Evolutionary conservation across 1,140 invertebrate species (phyloP).

Genomic region (Delia radicum): DNA sequence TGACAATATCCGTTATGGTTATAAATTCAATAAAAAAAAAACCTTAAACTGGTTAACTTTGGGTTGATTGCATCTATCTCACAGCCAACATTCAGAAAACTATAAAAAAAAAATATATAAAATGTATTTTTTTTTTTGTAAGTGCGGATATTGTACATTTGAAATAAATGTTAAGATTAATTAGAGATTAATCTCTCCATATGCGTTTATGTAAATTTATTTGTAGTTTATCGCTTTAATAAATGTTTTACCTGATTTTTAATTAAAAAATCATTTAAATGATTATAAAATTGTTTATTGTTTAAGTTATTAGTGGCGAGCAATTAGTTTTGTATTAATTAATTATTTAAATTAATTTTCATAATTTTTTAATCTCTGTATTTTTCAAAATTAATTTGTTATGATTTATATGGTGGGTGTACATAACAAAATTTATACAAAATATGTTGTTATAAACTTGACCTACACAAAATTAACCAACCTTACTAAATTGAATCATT

Average conservation of each 20-base stretch:
- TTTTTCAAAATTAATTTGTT: background rate
- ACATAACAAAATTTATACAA: background rate
- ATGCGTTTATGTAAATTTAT: background rate
- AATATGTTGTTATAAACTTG: too few species aligned
- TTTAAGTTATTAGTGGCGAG: background rate
- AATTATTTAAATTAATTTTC: background rate
- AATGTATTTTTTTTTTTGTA: background rate
- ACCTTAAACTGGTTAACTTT: background rate
- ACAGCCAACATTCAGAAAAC: background rate
- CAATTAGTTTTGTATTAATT: constrained; percentile 2
- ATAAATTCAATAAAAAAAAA: constrained; percentile 13
- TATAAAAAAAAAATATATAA: background rate
- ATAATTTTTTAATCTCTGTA: background rate
- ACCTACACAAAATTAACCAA: too few species aligned
- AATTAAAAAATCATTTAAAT: background rate
- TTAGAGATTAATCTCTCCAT: background rate
- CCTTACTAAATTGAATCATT: too few species aligned
- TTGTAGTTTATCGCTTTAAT: background rate
- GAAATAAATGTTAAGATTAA: background rate
- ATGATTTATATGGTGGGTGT: background rate
- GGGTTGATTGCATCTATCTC: background rate
- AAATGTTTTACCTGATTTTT: background rate
- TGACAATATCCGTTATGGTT: constrained; percentile 19
- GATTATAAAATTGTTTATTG: background rate
- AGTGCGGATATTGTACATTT: background rate